phyloP scores from a whole-genome alignment of 2,113 vertebrate genomes.

The Eubucco bourcierii region DNA sequence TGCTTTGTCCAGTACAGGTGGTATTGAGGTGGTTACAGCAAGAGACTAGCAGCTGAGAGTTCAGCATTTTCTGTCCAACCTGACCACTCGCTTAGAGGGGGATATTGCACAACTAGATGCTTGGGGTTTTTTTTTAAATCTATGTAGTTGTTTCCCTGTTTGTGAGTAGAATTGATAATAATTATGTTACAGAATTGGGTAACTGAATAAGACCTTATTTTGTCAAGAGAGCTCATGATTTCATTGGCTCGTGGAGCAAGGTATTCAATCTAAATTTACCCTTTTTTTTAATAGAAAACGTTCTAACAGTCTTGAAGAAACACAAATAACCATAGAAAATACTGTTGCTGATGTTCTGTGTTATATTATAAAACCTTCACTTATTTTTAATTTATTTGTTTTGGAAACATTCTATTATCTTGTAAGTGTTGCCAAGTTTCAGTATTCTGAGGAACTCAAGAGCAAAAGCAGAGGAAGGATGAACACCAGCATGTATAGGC shows the following conservation, averaged over 20 bases:
- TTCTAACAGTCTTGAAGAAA: neutral
- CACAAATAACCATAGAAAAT: neutral
- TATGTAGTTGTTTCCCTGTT: neutral
- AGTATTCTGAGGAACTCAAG: neutral
- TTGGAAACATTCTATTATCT: neutral
- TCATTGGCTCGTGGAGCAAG: neutral
- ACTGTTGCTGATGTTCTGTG: neutral
- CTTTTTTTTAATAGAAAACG: neutral
- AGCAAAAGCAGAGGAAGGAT: neutral
- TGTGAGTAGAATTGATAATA: neutral
- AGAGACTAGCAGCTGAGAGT: neutral
- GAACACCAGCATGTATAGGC: neutral
- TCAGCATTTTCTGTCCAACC: neutral
- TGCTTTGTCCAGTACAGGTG: neutral
- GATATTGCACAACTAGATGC: neutral
- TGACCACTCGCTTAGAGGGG: neutral
- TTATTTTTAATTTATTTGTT: neutral
- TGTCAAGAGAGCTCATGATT: neutral
- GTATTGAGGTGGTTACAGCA: neutral
- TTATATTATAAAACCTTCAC: neutral
- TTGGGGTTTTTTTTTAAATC: neutral
- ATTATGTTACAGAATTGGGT: neutral
- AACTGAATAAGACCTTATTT: neutral
- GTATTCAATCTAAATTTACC: neutral
- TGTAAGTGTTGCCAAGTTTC: neutral